Evolutionary conservation across 2,113 vertebrate species (phyloP), one percentile per base, ranked within the genome.

Genomic region (Platichthys stellatus): DNA sequence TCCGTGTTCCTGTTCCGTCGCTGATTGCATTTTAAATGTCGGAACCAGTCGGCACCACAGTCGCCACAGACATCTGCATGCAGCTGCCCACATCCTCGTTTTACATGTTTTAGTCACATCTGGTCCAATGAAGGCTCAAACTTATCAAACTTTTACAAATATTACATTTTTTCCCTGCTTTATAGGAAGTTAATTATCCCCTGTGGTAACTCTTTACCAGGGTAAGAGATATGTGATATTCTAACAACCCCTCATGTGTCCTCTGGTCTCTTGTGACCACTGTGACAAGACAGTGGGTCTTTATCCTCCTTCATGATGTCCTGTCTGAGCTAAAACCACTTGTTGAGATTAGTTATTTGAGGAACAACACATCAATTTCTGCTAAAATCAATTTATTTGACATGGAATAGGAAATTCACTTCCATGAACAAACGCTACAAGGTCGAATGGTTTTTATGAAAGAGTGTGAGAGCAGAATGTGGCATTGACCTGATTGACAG

Each of bases 71-170:
- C 69, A 74, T 86, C 69, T 80, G 82, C 80, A 75, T 65, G 11
- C 6, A 28, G 17, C 69, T 67, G 54, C 61, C 80, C 80, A 89
- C 87, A 82, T 90, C 75, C 81, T 81, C 53, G 40, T 54, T 61
- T 18, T 21, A 20, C 62, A 49, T 43, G 23, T 17, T 53, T 26
- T 38, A 20, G 21, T 72, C 35, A 71, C 75, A 80, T 76, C 72
- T 87, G 83, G 43, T 65, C n/a, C 40, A 23, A 23, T 70, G 58
- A 35, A 2, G 21, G 53, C 40, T 43, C 11, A 73, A 64, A n/a
- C 68, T 63, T 26, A 72, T 5, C 23, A 80, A 21, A 43, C 10
- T 24, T 23, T 51, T 17, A 14, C 35, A 72, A 63, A 47, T 3
- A 17, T 47, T 8, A 23, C 21, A 72, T 11, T 71, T 26, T 75